These are phyloP conservation scores for Hycleus phaleratus DNA, from an alignment of 1,140 invertebrate species.

Conservation along the genomic window DNA sequence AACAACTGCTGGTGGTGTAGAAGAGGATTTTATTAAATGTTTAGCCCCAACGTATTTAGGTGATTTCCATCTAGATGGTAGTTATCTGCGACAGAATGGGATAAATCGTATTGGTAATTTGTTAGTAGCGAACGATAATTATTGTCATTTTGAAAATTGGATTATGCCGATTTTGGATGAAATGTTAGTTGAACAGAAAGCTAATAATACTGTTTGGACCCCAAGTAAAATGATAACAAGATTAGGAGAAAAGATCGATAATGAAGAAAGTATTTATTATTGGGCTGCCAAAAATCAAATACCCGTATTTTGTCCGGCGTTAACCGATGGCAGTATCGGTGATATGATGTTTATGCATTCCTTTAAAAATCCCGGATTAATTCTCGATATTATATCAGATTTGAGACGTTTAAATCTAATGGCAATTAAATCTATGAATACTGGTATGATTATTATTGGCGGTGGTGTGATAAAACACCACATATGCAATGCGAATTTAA, in stretches of 20 bases:
- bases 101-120: constrained; percentile 98
- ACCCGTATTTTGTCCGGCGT: constrained; percentile 94
- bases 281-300: constrained; percentile 98
- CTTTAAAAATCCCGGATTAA: constrained; percentile 82
- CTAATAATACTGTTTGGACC: constrained; percentile 74
- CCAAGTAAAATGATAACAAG: constrained; percentile 81
- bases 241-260: constrained; percentile 85
- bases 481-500: constrained; percentile 95
- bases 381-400: constrained; percentile 94
- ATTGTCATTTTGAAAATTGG: constrained; percentile 98
- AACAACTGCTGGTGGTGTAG: constrained; percentile 94
- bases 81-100: constrained; percentile 71
- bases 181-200: constrained; percentile 84
- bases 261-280: constrained; percentile 91
- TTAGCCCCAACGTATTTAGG: constrained; percentile 90
- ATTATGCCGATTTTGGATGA: constrained; percentile 88
- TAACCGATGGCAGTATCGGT: constrained; percentile 97
- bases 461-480: constrained; percentile 99
- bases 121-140: constrained; percentile 97
- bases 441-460: constrained; percentile 96
- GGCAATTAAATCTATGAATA: constrained; percentile 87
- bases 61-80: constrained; percentile 78
- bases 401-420: constrained; percentile 85
- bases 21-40: constrained; percentile 99
- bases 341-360: constrained; percentile 99